Conservation (phyloP, 2,797 vertebrate genomes). For the Chrysocyon brachyurus region DNA sequence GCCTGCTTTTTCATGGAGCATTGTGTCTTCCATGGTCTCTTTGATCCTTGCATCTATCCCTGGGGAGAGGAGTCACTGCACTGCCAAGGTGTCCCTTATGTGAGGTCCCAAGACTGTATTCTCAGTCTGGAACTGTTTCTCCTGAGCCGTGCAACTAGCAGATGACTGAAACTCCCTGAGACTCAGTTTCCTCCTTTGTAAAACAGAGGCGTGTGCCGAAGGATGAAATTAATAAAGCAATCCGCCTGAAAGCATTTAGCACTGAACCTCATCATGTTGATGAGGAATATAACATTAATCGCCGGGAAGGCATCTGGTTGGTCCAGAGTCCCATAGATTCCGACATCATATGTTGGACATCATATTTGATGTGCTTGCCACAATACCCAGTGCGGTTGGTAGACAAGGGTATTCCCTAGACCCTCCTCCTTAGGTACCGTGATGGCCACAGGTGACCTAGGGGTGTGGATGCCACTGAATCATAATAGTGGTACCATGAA, state of each 20-base stretch:
- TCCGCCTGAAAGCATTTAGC: background rate
- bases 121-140: background rate
- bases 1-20: background rate
- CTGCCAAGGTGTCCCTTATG: background rate
- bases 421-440: background rate
- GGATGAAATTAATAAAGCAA: background rate
- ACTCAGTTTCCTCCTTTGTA: background rate
- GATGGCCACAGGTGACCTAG: background rate
- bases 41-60: background rate
- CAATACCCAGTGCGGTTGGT: too few relatives aligned
- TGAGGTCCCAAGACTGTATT: background rate
- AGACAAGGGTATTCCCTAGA: background rate
- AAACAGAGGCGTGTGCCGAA: background rate
- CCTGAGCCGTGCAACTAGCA: background rate
- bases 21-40: background rate
- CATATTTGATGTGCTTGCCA: background rate
- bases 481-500: background rate
- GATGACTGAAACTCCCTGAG: background rate
- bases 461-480: background rate
- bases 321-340: background rate
- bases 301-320: background rate
- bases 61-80: background rate
- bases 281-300: background rate
- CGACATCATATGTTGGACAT: background rate
- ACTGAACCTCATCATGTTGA: rapidly evolving